Percentiles rank a stretch among this genome's conserved stretches.
Conservation (phyloP, 2,888 invertebrate species). For the Athetis lepigone region DNA sequence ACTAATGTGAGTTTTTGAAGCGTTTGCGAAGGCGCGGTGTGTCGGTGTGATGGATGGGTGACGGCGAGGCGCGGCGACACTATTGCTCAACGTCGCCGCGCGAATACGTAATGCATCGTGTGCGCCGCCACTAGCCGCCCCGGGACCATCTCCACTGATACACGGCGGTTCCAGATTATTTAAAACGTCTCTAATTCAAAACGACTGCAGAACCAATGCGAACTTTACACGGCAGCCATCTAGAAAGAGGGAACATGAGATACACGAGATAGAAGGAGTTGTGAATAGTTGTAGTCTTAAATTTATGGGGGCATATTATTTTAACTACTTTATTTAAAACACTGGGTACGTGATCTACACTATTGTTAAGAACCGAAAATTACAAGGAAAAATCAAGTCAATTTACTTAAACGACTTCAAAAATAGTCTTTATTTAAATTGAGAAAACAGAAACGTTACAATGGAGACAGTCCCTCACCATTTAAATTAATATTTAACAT, state of each 20-base stretch:
- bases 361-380: background rate
- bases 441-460: slow-evolving; percentile 49
- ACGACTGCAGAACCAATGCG: background rate
- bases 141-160: slow-evolving; percentile 64
- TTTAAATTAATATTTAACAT: slow-evolving; percentile 87
- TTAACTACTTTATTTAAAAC: too few relatives aligned
- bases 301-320: too few relatives aligned
- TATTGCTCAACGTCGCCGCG: slow-evolving; percentile 84
- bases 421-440: slow-evolving; percentile 13
- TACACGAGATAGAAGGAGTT: too few relatives aligned
- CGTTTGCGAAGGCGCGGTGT: slow-evolving; percentile 68
- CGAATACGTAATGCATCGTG: slow-evolving; percentile 78
- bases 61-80: slow-evolving; percentile 70
- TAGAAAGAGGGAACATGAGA: too few relatives aligned
- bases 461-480: slow-evolving; percentile 77
- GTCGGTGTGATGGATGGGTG: slow-evolving; percentile 82
- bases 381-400: background rate
- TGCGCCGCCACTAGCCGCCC: slow-evolving; percentile 40
- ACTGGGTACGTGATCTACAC: background rate
- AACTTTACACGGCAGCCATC: too few relatives aligned
- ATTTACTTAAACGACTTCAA: background rate
- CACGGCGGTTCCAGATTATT: slow-evolving; percentile 12
- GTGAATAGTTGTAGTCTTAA: too few relatives aligned
- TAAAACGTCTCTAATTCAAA: background rate
- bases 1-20: slow-evolving; percentile 76